These are phyloP conservation scores for Stegastes partitus DNA, from an alignment of 2,113 vertebrate species.

Conservation along the genomic window DNA sequence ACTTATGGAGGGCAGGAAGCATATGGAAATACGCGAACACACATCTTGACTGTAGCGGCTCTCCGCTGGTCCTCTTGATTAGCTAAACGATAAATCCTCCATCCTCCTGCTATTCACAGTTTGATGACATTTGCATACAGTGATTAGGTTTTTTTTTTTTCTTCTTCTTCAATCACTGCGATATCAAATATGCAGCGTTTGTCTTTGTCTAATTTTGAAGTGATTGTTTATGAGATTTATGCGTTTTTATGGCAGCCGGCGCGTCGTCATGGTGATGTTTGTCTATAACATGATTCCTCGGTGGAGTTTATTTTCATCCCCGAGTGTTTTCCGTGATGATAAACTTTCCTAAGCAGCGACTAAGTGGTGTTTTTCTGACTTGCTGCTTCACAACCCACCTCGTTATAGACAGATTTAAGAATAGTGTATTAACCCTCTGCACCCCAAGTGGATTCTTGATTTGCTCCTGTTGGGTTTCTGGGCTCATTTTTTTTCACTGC, in stretches of 20 bases:
- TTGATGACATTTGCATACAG: constrained; percentile 26
- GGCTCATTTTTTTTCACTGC: no score
- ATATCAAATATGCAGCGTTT: not conserved
- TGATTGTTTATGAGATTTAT: not conserved
- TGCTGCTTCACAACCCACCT: no score
- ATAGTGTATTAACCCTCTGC: no score
- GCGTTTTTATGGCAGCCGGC: not conserved
- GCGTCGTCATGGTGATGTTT: no score
- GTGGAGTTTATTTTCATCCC: no score
- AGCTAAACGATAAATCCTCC: constrained; percentile 19
- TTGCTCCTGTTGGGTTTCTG: no score
- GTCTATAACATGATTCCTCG: no score
- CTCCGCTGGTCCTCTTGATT: constrained; percentile 36
- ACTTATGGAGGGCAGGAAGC: constrained; percentile 5
- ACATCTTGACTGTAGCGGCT: constrained; percentile 16
- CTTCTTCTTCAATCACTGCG: constrained; percentile 1
- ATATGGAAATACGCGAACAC: constrained; percentile 36
- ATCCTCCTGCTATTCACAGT: constrained; percentile 25
- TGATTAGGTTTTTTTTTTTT: constrained; percentile 21
- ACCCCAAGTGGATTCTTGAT: no score
- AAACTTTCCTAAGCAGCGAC: no score
- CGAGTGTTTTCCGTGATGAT: no score
- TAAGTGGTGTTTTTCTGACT: no score
- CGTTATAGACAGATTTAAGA: no score
- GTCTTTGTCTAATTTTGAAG: constrained; percentile 6